phyloP scores from a whole-genome alignment of 2,113 vertebrate genomes.

The Thalassoma bifasciatum region DNA sequence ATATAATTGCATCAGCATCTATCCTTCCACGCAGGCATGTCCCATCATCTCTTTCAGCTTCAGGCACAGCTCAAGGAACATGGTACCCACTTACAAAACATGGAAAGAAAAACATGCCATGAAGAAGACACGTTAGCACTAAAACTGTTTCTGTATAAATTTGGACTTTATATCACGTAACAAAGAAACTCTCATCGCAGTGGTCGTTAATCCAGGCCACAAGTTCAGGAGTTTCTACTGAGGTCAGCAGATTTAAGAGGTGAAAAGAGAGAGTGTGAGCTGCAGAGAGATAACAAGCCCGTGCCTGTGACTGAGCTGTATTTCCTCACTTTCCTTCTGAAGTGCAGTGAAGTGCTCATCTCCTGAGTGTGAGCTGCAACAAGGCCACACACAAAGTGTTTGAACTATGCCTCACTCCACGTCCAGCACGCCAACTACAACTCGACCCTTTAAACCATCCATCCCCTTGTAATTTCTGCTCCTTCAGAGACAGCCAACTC shows the following conservation, averaged over 20 bases:
- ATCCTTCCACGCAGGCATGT: constrained; percentile 64
- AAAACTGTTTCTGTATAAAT: neutral
- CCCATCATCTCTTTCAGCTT: constrained; percentile 64
- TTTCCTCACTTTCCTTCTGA: constrained; percentile 28
- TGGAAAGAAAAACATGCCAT: constrained; percentile 23
- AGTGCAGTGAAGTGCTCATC: constrained; percentile 43
- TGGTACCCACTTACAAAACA: constrained; percentile 24
- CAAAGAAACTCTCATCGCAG: neutral
- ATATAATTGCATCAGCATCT: constrained; percentile 66
- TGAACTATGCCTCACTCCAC: constrained; percentile 42
- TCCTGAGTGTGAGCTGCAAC: constrained; percentile 21
- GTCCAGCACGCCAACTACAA: constrained; percentile 19
- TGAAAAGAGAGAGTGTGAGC: constrained; percentile 46
- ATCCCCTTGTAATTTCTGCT: neutral
- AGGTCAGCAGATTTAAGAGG: constrained; percentile 43
- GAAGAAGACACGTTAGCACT: neutral
- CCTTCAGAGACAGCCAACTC: neutral
- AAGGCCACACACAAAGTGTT: constrained; percentile 55
- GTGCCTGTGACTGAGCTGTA: constrained; percentile 37
- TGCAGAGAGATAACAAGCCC: constrained; percentile 40
- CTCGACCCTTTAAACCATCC: neutral
- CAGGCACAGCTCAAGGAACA: constrained; percentile 41
- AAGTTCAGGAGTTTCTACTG: neutral
- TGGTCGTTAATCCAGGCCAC: constrained; percentile 25
- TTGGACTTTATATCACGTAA: no score